Conservation (phyloP, 2,113 vertebrate species). For the Thryonomys swinderianus region DNA sequence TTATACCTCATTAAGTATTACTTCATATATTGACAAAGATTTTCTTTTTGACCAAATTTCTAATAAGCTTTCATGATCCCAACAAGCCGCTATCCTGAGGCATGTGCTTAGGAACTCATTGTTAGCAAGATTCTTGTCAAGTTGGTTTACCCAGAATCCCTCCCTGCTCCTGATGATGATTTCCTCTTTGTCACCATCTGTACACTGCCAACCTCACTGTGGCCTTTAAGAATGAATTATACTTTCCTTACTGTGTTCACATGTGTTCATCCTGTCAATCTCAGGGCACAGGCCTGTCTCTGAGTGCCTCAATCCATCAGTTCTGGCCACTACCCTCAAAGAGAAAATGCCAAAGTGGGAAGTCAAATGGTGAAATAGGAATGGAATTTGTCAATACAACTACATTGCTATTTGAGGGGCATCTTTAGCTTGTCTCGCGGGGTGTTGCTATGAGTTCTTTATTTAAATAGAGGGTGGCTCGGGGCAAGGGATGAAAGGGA, state of each 20-base stretch:
- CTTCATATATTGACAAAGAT: not conserved
- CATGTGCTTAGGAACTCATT: not conserved
- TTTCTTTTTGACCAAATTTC: not conserved
- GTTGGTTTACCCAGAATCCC: not conserved
- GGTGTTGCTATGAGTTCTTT: not conserved
- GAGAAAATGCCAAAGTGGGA: not conserved
- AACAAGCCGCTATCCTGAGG: no score
- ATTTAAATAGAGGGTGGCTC: not conserved
- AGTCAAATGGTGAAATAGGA: not conserved
- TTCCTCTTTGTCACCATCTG: not conserved
- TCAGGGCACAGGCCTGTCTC: not conserved
- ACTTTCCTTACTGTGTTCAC: not conserved
- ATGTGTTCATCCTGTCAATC: not conserved
- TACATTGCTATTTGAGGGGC: not conserved
- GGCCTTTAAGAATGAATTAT: not conserved
- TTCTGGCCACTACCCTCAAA: not conserved
- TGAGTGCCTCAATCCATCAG: not conserved
- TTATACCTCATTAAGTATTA: not conserved
- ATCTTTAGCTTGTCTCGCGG: not conserved
- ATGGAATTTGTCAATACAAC: not conserved
- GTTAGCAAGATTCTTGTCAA: not conserved
- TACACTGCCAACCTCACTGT: fast-evolving
- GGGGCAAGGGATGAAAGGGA: not conserved
- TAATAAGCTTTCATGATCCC: not conserved
- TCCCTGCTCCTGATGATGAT: not conserved